Evolutionary conservation across 2,797 vertebrate species (phyloP).

Genomic region (Sebastes kiyomatsui): DNA sequence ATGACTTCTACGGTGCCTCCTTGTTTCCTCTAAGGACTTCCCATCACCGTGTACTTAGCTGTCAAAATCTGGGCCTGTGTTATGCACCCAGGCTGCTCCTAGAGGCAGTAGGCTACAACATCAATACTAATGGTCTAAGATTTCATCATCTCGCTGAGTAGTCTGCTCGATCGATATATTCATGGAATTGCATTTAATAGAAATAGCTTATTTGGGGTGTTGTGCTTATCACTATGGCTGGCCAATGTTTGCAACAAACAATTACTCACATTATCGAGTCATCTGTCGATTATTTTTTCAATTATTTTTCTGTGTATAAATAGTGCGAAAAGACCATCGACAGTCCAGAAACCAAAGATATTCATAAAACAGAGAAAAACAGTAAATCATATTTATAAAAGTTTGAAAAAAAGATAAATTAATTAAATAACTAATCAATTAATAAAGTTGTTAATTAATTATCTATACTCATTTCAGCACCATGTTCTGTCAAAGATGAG

Average conservation of each 20-base stretch:
- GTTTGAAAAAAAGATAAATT: not conserved
- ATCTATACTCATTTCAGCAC: not conserved
- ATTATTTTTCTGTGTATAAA: too few species aligned
- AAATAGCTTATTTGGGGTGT: not conserved
- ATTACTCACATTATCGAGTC: not conserved
- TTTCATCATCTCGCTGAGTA: constrained; percentile 19
- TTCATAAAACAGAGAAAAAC: not conserved
- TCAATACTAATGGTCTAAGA: constrained; percentile 26
- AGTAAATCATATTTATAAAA: not conserved
- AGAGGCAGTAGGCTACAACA: not conserved
- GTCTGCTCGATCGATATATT: not conserved
- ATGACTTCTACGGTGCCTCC: constrained; percentile 18
- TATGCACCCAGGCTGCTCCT: not conserved
- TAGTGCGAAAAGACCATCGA: not conserved
- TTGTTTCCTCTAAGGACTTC: constrained; percentile 37
- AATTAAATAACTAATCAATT: not conserved
- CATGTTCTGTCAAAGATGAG: not conserved
- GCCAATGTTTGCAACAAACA: not conserved
- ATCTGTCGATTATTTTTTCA: not conserved
- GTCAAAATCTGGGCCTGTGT: constrained; percentile 25
- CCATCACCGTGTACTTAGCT: constrained; percentile 27
- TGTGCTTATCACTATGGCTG: not conserved
- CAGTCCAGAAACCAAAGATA: not conserved
- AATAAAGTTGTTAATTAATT: not conserved
- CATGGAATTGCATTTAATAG: not conserved